Evolutionary conservation across 2,888 invertebrate species (phyloP).

Genomic region (Amphimallon solstitiale): DNA sequence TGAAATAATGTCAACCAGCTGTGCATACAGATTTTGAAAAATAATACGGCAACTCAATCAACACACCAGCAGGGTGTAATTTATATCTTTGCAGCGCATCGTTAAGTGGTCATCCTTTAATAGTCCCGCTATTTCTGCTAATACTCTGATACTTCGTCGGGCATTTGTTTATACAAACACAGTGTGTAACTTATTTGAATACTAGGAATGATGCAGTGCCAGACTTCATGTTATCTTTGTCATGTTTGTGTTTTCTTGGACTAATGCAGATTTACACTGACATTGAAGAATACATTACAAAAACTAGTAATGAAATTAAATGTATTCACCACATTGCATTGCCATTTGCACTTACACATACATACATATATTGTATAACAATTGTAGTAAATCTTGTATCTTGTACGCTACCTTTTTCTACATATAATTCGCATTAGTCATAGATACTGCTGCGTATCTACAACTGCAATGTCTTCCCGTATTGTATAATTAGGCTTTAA

Average conservation of each 20-base stretch:
- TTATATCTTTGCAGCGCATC: slow-evolving; percentile 16
- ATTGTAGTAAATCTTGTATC: slow-evolving; percentile 15
- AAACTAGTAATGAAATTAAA: background rate
- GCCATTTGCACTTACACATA: background rate
- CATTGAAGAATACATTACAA: slow-evolving; percentile 40
- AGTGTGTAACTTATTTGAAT: slow-evolving; percentile 46
- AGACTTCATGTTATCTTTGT: slow-evolving; percentile 54
- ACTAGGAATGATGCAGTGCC: slow-evolving; percentile 53
- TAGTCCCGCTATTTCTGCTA: slow-evolving; percentile 50
- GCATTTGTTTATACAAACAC: slow-evolving; percentile 51
- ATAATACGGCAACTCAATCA: slow-evolving; percentile 31
- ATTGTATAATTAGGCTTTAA: slow-evolving; percentile 34
- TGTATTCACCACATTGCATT: background rate
- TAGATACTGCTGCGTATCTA: slow-evolving; percentile 8
- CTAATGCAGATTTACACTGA: slow-evolving; percentile 54
- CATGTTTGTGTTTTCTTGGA: slow-evolving; percentile 55
- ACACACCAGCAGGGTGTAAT: slow-evolving; percentile 15
- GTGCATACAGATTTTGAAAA: slow-evolving; percentile 30
- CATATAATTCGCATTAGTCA: slow-evolving; percentile 31
- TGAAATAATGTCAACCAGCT: slow-evolving; percentile 21
- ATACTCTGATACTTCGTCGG: slow-evolving; percentile 47
- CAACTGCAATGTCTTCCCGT: slow-evolving; percentile 30
- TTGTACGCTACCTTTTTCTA: background rate
- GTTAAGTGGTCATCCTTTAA: slow-evolving; percentile 37
- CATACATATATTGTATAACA: background rate